Evolutionary conservation across 2,888 invertebrate genomes (phyloP).

Genomic region (Trisateles emortualis): DNA sequence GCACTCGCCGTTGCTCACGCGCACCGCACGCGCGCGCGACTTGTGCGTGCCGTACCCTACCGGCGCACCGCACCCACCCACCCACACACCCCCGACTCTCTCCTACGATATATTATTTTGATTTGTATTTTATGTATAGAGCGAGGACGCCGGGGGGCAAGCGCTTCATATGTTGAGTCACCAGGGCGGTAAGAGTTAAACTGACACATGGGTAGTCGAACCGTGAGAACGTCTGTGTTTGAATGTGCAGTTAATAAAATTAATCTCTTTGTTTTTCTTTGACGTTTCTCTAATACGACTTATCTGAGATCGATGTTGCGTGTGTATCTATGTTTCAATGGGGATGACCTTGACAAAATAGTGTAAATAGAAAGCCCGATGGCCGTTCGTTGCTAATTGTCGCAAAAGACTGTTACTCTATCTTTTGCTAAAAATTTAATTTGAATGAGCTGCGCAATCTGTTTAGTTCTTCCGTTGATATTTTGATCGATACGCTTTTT

Average conservation of each 20-base stretch:
- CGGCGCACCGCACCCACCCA: slow-evolving; percentile 72
- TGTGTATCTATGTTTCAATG: slow-evolving; percentile 87
- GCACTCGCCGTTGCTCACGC: slow-evolving; percentile 55
- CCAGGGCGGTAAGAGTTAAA: slow-evolving; percentile 96
- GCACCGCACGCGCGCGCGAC: slow-evolving; percentile 53
- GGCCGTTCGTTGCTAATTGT: slow-evolving; percentile 87
- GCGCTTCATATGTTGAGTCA: slow-evolving; percentile 95
- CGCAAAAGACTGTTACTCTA: slow-evolving; percentile 85
- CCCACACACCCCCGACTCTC: slow-evolving; percentile 84
- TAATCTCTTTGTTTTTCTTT: slow-evolving; percentile 86
- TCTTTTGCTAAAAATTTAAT: slow-evolving; percentile 86
- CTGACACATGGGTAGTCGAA: slow-evolving; percentile 85
- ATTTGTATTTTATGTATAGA: slow-evolving; percentile 91
- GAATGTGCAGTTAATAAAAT: slow-evolving; percentile 84
- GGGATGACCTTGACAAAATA: slow-evolving; percentile 82
- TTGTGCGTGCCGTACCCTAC: slow-evolving; percentile 52
- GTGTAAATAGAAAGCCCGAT: slow-evolving; percentile 86
- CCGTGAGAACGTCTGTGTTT: slow-evolving; percentile 87
- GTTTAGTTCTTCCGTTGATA: slow-evolving; percentile 85
- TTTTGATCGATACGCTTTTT: slow-evolving; percentile 85
- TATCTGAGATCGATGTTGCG: slow-evolving; percentile 86
- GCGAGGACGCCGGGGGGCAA: slow-evolving; percentile 96
- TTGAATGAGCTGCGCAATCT: slow-evolving; percentile 87
- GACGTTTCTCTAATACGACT: slow-evolving; percentile 86
- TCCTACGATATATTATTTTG: slow-evolving; percentile 86